phyloP scores from a whole-genome alignment of 2,888 invertebrate genomes.

The Lochmaea capreae region DNA sequence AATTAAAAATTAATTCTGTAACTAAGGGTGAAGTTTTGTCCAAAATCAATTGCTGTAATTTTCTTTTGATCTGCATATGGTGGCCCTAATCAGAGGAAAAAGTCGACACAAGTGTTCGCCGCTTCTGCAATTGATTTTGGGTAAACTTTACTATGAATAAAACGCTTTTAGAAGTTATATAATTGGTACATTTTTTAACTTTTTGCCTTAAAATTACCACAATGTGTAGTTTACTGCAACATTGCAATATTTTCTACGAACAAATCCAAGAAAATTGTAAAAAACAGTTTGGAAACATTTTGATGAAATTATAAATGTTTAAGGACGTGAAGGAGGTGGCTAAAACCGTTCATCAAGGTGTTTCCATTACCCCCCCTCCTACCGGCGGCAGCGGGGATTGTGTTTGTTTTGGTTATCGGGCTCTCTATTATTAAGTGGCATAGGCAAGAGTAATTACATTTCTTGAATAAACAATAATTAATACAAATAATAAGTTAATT shows the following conservation, averaged over 20 bases:
- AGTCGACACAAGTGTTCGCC: no score
- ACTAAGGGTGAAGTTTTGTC: no score
- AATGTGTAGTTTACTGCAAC: neutral
- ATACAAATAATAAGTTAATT: neutral
- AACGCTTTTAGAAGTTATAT: neutral
- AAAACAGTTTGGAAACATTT: constrained; percentile 65
- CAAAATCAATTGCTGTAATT: no score
- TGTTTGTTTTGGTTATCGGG: constrained; percentile 61
- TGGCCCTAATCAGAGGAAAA: no score
- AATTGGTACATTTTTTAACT: neutral
- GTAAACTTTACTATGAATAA: neutral
- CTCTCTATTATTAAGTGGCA: constrained; percentile 51
- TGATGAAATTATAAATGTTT: constrained; percentile 59
- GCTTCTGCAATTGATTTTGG: no score
- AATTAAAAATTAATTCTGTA: no score
- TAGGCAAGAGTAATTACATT: constrained; percentile 8
- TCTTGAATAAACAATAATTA: neutral
- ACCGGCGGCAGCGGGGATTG: constrained; percentile 63
- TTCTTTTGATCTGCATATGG: no score
- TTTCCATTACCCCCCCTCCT: constrained; percentile 65
- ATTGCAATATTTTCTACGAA: neutral
- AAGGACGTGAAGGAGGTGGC: constrained; percentile 60
- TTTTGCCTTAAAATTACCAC: neutral
- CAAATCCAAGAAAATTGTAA: constrained; percentile 5
- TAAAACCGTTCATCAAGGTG: constrained; percentile 68